Base-by-base conservation (phyloP, 2,113 vertebrate genomes). In the Mystacornis crossleyi region DNA sequence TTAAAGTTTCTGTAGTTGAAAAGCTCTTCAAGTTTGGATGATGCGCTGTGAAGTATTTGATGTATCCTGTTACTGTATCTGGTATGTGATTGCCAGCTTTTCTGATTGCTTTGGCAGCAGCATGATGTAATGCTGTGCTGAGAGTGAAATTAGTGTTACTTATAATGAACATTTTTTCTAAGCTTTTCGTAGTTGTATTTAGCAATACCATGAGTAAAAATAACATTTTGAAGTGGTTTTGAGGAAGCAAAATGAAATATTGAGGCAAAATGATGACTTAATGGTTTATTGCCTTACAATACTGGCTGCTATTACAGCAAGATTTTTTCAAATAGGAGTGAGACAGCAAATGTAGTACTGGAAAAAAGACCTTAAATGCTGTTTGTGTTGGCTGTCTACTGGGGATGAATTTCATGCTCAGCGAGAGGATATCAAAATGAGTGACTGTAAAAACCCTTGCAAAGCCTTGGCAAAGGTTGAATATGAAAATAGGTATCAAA, bases 181-280 rank as follows among this genome's bases (percentile, higher is more conserved):
- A 70, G 71, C 10, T 93, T 45, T 93, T 84, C 70, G 55, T 69
- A 48, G 73, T 45, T 70, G 9, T 86, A 75, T 80, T 60, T 90
- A 77, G 79, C 34, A 93, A n/a, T 73, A 38, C 16, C 5, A 11
- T 33, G 54, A 83, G 25, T 80, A 90, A 90, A 94, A 96, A 80
- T 48, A 93, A 70, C 54, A 66, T 77, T 93, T 83, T 93, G 19
- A 90, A 94, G 66, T 92, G 70, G 12, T 72, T 93, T 96, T 70
- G 74, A 77, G 67, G 79, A 93, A 89, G 50, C 25, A 67, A 80
- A 80, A 55, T 80, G 48, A 88, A 92, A 58, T 92, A 80, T 17
- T 57, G 71, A 89, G 19, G 62, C 80, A 42, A 88, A 94, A 72
- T 77, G 9, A 86, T 78, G 87, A 54, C 43, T 87, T 94, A 85